These are phyloP conservation scores for Carettochelys insculpta DNA, from an alignment of 2,113 vertebrate species.

Conservation along the genomic window DNA sequence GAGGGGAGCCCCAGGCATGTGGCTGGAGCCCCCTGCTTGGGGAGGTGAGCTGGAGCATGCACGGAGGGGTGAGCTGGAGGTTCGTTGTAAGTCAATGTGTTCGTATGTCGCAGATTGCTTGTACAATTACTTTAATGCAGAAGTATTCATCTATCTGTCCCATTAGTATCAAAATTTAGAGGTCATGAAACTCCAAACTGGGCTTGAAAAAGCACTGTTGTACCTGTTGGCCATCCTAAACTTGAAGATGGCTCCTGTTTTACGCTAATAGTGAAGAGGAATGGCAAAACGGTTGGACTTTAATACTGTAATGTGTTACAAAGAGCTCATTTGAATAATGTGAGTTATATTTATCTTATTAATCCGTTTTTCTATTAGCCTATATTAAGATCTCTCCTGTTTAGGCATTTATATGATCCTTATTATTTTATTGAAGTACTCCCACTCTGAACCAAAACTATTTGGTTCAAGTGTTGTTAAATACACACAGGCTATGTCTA, in stretches of 20 bases:
- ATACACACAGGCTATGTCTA: no score
- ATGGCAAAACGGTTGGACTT: background rate
- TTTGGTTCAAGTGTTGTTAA: slow-evolving; percentile 9
- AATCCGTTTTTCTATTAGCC: background rate
- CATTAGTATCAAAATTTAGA: background rate
- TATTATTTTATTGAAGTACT: background rate
- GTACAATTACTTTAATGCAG: background rate
- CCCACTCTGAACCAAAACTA: background rate
- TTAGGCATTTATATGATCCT: background rate
- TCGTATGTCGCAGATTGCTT: no score
- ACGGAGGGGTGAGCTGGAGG: no score
- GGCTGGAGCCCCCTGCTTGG: no score
- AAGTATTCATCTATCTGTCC: background rate
- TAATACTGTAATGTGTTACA: background rate
- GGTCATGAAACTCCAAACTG: background rate
- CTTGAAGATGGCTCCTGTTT: background rate
- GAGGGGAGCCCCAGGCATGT: no score
- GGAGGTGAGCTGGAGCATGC: no score
- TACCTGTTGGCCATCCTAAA: background rate
- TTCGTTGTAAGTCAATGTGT: no score
- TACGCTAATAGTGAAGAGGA: background rate
- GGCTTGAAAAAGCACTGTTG: background rate
- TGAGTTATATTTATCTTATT: background rate
- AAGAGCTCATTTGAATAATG: background rate
- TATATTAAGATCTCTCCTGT: background rate